Percentiles rank a stretch among this genome's conserved stretches.
Conservation (phyloP, 2,113 vertebrate species). For the Pterocles gutturalis region DNA sequence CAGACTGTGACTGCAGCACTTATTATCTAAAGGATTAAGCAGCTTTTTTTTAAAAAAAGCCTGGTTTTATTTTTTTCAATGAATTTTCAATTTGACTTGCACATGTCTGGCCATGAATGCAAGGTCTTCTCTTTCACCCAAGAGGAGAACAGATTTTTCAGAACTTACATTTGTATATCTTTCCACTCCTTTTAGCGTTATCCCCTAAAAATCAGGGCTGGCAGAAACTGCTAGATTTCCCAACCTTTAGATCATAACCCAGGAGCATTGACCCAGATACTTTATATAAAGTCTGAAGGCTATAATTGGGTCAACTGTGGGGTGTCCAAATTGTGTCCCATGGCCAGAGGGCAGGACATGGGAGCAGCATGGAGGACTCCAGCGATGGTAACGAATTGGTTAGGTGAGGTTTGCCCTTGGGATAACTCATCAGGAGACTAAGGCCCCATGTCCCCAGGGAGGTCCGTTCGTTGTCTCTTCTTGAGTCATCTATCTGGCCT, state of each 20-base stretch:
- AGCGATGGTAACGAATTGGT: neutral
- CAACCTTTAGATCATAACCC: neutral
- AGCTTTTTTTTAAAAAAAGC: neutral
- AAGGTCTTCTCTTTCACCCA: neutral
- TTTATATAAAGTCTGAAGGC: neutral
- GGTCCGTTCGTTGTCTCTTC: neutral
- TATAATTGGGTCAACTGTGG: neutral
- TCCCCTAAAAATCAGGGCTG: neutral
- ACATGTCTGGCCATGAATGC: rapidly evolving
- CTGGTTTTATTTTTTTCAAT: neutral
- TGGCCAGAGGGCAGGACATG: neutral
- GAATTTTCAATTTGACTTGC: neutral
- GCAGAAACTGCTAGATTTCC: neutral
- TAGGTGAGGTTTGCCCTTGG: neutral
- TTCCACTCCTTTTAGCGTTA: neutral
- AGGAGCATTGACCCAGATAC: neutral
- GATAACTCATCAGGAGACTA: neutral
- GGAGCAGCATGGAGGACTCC: rapidly evolving
- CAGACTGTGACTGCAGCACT: neutral
- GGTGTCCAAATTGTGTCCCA: rapidly evolving
- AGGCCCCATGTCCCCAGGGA: neutral
- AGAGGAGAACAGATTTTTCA: neutral
- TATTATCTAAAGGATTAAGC: neutral
- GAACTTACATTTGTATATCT: neutral
- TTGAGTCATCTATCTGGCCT: neutral